A percentile compares a stretch with the other conserved stretches of the same genome.
These are phyloP conservation scores for Tipula confusa DNA, from an alignment of 2,888 invertebrate species.

Conservation along the genomic window DNA sequence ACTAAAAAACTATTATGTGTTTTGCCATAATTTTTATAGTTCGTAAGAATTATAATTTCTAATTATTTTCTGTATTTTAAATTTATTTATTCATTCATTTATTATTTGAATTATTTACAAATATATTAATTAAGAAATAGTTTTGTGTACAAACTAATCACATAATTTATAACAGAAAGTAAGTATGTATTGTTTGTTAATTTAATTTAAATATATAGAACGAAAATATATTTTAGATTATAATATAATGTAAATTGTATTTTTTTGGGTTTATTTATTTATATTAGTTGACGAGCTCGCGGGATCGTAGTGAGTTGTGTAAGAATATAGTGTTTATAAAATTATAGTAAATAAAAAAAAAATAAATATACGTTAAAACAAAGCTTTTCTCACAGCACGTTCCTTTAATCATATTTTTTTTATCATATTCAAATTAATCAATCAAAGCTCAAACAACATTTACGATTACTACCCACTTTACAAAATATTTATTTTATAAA, in stretches of 20 bases:
- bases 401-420: neutral
- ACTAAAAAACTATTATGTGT: neutral
- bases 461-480: neutral
- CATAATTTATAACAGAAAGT: neutral
- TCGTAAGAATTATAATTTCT: neutral
- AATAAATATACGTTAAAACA: neutral
- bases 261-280: neutral
- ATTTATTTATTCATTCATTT: constrained; percentile 12
- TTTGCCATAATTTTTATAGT: neutral
- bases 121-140: constrained; percentile 12
- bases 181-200: neutral
- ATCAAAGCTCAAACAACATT: constrained; percentile 15
- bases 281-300: neutral
- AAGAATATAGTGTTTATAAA: too few species aligned
- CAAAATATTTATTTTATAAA: neutral
- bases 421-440: neutral
- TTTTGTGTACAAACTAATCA: constrained; percentile 20
- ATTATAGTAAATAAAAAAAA: neutral
- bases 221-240: neutral
- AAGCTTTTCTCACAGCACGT: constrained; percentile 3
- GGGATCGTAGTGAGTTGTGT: too few species aligned
- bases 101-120: constrained; percentile 12
- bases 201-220: constrained; percentile 14
- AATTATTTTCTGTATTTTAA: neutral
- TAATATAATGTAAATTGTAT: neutral